Evolutionary conservation across 2,797 vertebrate species (phyloP).

Genomic region (Gymnothorax reevesii): DNA sequence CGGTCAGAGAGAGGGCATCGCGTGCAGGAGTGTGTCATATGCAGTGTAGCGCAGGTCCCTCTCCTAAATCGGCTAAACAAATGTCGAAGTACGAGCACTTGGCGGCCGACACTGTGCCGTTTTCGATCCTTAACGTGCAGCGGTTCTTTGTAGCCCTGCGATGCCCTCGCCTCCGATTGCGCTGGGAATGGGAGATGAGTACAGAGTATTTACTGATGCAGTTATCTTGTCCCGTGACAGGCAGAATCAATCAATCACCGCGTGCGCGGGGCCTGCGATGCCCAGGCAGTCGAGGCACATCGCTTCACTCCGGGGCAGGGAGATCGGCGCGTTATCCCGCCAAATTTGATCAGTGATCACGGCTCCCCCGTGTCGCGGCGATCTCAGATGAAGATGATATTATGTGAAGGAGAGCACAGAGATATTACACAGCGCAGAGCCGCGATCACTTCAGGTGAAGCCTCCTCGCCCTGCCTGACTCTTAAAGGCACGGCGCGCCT

Average conservation of each 20-base stretch:
- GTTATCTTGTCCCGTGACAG: slow-evolving; percentile 97
- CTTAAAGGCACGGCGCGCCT: slow-evolving; percentile 61
- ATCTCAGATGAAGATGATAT: slow-evolving; percentile 97
- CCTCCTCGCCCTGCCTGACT: slow-evolving; percentile 70
- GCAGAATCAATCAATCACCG: slow-evolving; percentile 94
- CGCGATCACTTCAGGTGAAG: slow-evolving; percentile 74
- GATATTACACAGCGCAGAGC: slow-evolving; percentile 77
- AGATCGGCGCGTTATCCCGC: slow-evolving; percentile 84
- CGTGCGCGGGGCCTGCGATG: slow-evolving; percentile 58
- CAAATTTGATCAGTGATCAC: slow-evolving; percentile 97
- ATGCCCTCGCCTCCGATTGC: slow-evolving; percentile 77
- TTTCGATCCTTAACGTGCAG: slow-evolving; percentile 72
- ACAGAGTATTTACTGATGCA: slow-evolving; percentile 91
- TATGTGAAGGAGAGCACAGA: slow-evolving; percentile 90
- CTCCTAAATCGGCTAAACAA: slow-evolving; percentile 31
- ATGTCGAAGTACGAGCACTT: slow-evolving; percentile 12
- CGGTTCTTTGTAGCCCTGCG: slow-evolving; percentile 67
- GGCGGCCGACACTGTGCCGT: neutral
- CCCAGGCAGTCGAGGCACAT: slow-evolving; percentile 82
- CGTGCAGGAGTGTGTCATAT: neutral
- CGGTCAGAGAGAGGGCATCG: neutral
- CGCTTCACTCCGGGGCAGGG: slow-evolving; percentile 79
- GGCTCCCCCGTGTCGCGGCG: slow-evolving; percentile 87
- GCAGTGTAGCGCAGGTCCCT: neutral
- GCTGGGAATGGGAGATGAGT: slow-evolving; percentile 74